Evolutionary conservation across 2,888 invertebrate species (phyloP).

Genomic region (Eledona agricola): DNA sequence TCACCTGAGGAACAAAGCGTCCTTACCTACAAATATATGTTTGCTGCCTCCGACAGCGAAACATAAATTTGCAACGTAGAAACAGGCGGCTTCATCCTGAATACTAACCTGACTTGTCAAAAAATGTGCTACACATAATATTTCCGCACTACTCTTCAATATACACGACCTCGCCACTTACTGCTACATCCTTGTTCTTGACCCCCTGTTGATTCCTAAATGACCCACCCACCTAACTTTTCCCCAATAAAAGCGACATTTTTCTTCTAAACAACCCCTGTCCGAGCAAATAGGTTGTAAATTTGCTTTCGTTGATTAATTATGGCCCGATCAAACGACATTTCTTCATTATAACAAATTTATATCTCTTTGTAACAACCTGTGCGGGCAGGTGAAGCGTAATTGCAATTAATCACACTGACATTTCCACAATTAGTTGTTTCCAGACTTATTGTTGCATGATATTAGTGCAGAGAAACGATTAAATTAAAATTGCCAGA

Average conservation of each 20-base stretch:
- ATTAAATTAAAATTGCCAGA: no score
- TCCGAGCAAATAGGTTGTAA: conserved; percentile 9
- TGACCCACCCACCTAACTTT: conserved; percentile 22
- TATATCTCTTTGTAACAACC: conserved; percentile 2
- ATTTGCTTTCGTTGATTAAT: conserved; percentile 20
- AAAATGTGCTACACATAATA: neutral
- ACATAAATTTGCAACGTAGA: conserved; percentile 31
- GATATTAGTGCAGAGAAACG: no score
- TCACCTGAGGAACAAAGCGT: conserved; percentile 32
- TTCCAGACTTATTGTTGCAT: no score
- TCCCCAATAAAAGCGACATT: conserved; percentile 18
- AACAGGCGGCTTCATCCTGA: conserved; percentile 4
- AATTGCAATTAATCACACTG: conserved; percentile 15
- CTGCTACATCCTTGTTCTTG: no score
- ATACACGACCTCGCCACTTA: no score
- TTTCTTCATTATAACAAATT: no score
- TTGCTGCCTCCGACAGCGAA: conserved; percentile 37
- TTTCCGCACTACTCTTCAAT: no score
- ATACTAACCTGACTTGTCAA: conserved; percentile 7
- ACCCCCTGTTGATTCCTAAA: conserved; percentile 13
- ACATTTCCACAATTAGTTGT: no score
- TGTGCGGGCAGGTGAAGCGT: conserved; percentile 8
- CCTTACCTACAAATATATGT: conserved; percentile 36
- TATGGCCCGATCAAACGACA: conserved; percentile 8
- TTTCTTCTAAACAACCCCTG: conserved; percentile 16